Percentiles rank a stretch among this genome's conserved stretches.
phyloP scores from a whole-genome alignment of 2,888 invertebrate genomes.

The Nesidiocoris tenuis region DNA sequence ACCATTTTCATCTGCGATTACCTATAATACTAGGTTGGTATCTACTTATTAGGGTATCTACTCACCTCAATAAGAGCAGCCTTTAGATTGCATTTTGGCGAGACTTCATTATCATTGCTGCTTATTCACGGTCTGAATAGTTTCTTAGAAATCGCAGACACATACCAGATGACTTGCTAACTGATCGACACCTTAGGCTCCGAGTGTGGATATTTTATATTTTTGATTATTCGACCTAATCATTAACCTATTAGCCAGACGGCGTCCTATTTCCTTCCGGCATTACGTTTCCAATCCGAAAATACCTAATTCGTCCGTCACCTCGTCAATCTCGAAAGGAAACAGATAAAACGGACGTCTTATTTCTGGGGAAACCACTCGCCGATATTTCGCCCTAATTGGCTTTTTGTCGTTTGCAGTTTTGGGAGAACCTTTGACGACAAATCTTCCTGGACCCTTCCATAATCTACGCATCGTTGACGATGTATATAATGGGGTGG shows the following conservation, averaged over 20 bases:
- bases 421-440: not conserved
- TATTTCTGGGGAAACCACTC: not conserved
- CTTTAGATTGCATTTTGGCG: too few relatives aligned
- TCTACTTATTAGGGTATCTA: too few relatives aligned
- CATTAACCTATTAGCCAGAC: not conserved
- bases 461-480: not conserved
- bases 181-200: too few relatives aligned
- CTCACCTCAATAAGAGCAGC: too few relatives aligned
- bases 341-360: not conserved
- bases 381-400: not conserved
- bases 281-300: not conserved
- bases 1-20: too few relatives aligned
- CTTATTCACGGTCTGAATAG: too few relatives aligned
- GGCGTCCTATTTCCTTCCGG: not conserved
- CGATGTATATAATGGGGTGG: not conserved
- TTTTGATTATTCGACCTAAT: too few relatives aligned
- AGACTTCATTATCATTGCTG: too few relatives aligned
- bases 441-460: not conserved
- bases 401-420: not conserved
- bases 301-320: not conserved
- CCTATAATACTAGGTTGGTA: too few relatives aligned
- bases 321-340: not conserved
- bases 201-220: too few relatives aligned
- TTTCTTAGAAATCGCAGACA: too few relatives aligned
- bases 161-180: too few relatives aligned